phyloP scores from a whole-genome alignment of 1,140 invertebrate genomes.

The Dendrolimus punctatus region DNA sequence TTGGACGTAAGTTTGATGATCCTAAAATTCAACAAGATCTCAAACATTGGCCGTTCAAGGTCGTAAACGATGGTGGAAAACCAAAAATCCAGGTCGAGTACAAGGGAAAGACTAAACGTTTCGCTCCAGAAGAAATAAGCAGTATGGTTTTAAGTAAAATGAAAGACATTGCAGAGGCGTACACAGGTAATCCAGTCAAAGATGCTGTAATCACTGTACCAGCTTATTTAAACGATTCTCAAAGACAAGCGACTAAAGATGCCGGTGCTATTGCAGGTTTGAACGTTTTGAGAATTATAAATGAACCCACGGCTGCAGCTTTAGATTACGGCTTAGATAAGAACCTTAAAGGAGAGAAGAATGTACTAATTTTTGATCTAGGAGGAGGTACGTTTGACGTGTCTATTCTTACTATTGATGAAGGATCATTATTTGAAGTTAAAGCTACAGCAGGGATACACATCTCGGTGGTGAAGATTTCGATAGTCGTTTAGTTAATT shows the following conservation, averaged over 20 bases:
- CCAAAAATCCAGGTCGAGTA: constrained; percentile 82
- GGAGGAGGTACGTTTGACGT: constrained; percentile 35
- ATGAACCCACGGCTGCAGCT: constrained; percentile 84
- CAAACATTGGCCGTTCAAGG: constrained; percentile 84
- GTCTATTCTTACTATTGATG: too few species aligned
- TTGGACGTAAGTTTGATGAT: constrained; percentile 81
- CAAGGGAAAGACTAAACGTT: constrained; percentile 81
- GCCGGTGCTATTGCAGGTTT: constrained; percentile 77
- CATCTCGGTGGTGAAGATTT: too few species aligned
- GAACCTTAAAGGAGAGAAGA: constrained; percentile 78
- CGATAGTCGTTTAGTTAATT: too few species aligned
- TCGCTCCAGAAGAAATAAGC: constrained; percentile 84
- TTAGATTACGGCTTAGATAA: constrained; percentile 83
- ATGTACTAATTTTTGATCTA: constrained; percentile 66
- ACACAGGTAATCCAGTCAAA: constrained; percentile 78
- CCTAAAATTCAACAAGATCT: constrained; percentile 81
- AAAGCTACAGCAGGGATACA: too few species aligned
- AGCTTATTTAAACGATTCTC: constrained; percentile 74
- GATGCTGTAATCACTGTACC: constrained; percentile 78
- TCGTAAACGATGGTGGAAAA: constrained; percentile 77
- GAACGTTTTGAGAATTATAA: constrained; percentile 82
- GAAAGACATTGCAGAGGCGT: constrained; percentile 76
- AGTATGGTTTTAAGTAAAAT: constrained; percentile 78
- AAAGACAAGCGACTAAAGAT: constrained; percentile 69
- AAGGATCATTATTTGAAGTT: too few species aligned